Evolutionary conservation across 1,140 invertebrate species (phyloP).

Genomic region (Macrobrachium nipponense): DNA sequence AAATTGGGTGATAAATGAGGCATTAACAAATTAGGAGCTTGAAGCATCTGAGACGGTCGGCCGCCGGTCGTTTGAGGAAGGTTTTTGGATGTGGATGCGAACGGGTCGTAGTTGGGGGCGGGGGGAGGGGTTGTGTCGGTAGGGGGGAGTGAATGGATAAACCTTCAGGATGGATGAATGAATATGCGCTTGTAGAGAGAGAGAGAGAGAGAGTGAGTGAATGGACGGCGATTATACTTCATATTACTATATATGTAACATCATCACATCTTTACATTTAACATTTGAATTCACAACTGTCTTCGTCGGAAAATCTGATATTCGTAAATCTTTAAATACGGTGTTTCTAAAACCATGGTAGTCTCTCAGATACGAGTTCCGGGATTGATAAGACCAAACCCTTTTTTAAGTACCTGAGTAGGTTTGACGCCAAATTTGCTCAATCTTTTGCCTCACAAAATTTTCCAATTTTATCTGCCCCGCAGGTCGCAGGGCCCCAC

Average conservation of each 20-base stretch:
- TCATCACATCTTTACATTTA: too few species aligned
- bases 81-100: neutral
- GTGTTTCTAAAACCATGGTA: too few species aligned
- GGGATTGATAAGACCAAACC: neutral
- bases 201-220: neutral
- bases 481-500: too few species aligned
- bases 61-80: too few species aligned
- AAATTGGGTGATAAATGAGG: constrained; percentile 23
- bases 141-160: neutral
- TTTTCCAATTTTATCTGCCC: too few species aligned
- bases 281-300: too few species aligned
- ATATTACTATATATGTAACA: too few species aligned
- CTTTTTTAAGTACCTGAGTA: neutral
- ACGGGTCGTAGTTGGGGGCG: neutral
- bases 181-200: neutral
- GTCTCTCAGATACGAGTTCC: too few species aligned
- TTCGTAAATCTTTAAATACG: too few species aligned
- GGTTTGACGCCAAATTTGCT: neutral
- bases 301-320: too few species aligned
- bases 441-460: too few species aligned
- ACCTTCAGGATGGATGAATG: neutral
- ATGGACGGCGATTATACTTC: neutral
- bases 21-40: constrained; percentile 16
- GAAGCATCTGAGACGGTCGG: constrained; percentile 18
- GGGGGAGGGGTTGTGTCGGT: neutral